Conservation (phyloP, 2,888 invertebrate genomes). For the Tenthredo livida region DNA sequence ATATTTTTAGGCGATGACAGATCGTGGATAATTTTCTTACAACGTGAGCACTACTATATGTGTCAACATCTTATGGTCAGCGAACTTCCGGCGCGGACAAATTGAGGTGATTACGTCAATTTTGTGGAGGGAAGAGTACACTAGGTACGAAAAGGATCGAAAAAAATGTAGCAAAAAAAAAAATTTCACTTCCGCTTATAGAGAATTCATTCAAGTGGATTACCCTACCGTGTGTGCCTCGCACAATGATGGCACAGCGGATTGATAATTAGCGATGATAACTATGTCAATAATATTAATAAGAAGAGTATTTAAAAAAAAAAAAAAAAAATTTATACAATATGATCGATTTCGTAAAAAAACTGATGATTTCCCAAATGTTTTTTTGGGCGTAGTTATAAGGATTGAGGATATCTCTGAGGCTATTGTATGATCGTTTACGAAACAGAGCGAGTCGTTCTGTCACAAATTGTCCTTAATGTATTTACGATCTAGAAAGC, state of each 20-base stretch:
- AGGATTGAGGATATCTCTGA: background rate
- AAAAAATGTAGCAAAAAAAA: background rate
- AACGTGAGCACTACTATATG: background rate
- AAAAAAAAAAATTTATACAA: too few species aligned
- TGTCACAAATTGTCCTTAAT: conserved; percentile 72
- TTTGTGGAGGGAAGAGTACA: background rate
- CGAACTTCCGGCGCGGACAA: conserved; percentile 12
- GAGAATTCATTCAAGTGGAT: too few species aligned
- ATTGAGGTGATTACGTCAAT: background rate
- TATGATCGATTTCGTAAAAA: too few species aligned
- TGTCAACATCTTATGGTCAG: background rate
- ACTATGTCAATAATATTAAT: background rate
- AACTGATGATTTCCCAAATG: background rate
- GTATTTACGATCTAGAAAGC: conserved; percentile 72
- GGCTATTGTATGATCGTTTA: conserved; percentile 45
- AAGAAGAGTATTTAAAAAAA: background rate
- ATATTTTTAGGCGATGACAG: background rate
- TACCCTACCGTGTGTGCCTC: background rate
- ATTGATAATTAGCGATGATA: background rate
- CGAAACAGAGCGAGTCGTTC: conserved; percentile 73
- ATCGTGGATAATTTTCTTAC: background rate
- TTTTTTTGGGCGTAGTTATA: background rate
- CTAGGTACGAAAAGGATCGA: background rate
- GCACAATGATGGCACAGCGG: background rate
- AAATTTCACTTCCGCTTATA: background rate